A percentile compares a stretch with the other conserved stretches of the same genome.
These are phyloP conservation scores for Tetragonula carbonaria DNA, from an alignment of 2,888 invertebrate species.

Conservation along the genomic window DNA sequence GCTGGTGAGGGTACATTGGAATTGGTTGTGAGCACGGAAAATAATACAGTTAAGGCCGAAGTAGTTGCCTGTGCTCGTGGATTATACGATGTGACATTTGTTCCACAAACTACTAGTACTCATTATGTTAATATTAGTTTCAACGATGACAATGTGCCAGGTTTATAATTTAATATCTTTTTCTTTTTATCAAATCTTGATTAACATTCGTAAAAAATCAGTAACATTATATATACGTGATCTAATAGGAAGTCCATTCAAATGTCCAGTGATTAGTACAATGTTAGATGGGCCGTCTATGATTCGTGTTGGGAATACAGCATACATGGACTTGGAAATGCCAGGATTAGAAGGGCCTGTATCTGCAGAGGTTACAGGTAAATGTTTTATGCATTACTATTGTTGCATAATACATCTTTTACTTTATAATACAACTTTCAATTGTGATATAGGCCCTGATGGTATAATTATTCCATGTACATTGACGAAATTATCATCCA, in stretches of 20 bases:
- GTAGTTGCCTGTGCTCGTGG: slow-evolving; percentile 95
- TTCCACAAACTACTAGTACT: slow-evolving; percentile 94
- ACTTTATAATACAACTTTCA: too few species aligned
- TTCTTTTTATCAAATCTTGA: not conserved
- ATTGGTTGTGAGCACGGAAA: slow-evolving; percentile 94
- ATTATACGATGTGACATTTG: slow-evolving; percentile 95
- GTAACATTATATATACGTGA: not conserved
- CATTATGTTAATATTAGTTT: slow-evolving; percentile 97
- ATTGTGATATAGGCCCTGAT: slow-evolving; percentile 83
- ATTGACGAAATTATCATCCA: slow-evolving; percentile 87
- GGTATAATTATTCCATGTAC: slow-evolving; percentile 84
- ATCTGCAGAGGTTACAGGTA: slow-evolving; percentile 85
- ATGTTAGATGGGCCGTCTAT: slow-evolving; percentile 81
- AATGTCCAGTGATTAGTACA: slow-evolving; percentile 88
- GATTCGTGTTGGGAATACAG: slow-evolving; percentile 81
- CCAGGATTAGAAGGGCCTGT: slow-evolving; percentile 83
- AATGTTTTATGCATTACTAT: slow-evolving; percentile 19
- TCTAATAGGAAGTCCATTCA: slow-evolving; percentile 92
- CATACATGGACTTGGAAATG: slow-evolving; percentile 83
- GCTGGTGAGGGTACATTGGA: slow-evolving; percentile 97
- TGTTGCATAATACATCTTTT: not conserved
- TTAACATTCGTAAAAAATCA: not conserved
- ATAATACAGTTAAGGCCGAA: slow-evolving; percentile 95
- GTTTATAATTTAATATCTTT: slow-evolving; percentile 71
- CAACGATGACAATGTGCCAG: slow-evolving; percentile 95